Evolutionary conservation across 2,113 vertebrate species (phyloP).

Genomic region (Ceyx margarethae): DNA sequence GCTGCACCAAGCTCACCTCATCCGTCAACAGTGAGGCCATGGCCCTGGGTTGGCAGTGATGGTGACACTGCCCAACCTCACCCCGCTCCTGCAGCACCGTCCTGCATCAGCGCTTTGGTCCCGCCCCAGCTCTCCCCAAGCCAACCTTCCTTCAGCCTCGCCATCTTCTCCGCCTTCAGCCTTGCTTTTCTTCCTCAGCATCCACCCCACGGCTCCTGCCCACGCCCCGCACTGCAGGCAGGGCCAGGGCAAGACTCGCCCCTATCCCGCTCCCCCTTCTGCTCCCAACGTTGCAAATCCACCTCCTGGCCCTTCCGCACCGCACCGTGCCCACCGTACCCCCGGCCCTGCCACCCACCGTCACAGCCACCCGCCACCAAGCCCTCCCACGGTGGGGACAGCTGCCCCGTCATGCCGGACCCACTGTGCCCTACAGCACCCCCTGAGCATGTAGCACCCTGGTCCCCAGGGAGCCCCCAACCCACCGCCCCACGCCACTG

Average conservation of each 20-base stretch:
- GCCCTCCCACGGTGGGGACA: fast-evolving
- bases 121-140: fast-evolving
- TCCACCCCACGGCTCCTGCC: neutral
- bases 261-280: neutral
- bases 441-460: conserved; percentile 10
- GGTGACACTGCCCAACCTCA: neutral
- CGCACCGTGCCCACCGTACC: neutral
- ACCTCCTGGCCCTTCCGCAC: neutral
- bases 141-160: neutral
- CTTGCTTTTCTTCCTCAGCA: neutral
- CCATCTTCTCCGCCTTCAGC: neutral
- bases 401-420: neutral
- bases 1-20: too few relatives aligned
- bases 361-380: neutral
- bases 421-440: neutral
- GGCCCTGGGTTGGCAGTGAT: neutral
- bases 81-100: neutral
- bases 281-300: neutral
- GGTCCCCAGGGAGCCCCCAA: neutral
- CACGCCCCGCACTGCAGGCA: fast-evolving
- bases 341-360: neutral
- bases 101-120: neutral
- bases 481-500: fast-evolving
- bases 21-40: neutral
- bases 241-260: neutral